A percentile compares a stretch with the other conserved stretches of the same genome.
These are phyloP conservation scores for Xiphorhynchus elegans DNA, from an alignment of 2,113 vertebrate species.

Conservation along the genomic window DNA sequence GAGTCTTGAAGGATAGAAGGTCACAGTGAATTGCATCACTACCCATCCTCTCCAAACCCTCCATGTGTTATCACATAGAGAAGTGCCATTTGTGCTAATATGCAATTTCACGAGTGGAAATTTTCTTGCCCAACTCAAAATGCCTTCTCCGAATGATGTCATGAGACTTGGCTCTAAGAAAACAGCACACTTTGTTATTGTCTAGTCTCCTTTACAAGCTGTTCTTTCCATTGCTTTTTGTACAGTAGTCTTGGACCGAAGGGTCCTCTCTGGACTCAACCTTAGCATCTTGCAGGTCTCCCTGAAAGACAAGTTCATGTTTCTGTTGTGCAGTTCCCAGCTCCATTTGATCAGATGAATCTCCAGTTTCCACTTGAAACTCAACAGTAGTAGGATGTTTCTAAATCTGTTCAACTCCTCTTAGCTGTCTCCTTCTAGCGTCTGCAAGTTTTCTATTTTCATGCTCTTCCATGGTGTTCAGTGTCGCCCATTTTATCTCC, in stretches of 20 bases:
- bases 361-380: not conserved
- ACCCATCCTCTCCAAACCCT: not conserved
- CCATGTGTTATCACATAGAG: not conserved
- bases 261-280: not conserved
- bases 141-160: conserved; percentile 19
- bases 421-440: not conserved
- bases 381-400: not conserved
- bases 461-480: not conserved
- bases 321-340: not conserved
- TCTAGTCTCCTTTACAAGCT: not conserved
- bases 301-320: not conserved
- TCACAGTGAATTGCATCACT: not conserved
- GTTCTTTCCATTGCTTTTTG: conserved; percentile 4
- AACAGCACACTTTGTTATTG: not conserved
- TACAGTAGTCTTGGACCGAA: not conserved
- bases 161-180: conserved; percentile 1
- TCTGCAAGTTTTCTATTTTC: not conserved
- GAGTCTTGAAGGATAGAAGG: not conserved
- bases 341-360: not conserved
- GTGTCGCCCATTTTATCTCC: not conserved
- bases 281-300: not conserved
- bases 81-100: not conserved
- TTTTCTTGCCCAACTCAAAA: not conserved
- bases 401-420: not conserved
- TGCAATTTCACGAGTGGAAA: not conserved